phyloP scores from a whole-genome alignment of 2,888 invertebrate species.

The Branchinecta sandiegonensis region DNA sequence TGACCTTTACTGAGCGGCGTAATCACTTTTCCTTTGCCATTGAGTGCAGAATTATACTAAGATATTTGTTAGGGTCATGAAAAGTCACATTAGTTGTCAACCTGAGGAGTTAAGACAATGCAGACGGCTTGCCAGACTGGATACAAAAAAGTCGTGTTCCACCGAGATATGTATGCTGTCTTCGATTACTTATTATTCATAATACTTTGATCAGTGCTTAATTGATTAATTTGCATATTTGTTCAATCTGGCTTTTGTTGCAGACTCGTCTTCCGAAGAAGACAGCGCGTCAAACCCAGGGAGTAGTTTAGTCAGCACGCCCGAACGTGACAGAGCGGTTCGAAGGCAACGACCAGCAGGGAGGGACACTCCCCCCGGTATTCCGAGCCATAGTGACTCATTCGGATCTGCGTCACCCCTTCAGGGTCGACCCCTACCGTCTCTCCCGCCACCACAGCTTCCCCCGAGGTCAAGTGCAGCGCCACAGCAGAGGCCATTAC shows the following conservation, averaged over 20 bases:
- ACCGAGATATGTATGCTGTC: too few relatives aligned
- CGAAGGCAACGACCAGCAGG: constrained; percentile 10
- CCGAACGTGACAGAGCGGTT: constrained; percentile 20
- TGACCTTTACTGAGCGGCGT: too few relatives aligned
- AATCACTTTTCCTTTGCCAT: too few relatives aligned
- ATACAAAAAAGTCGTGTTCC: too few relatives aligned
- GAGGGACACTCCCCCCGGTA: constrained; percentile 44
- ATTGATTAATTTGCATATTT: constrained; percentile 11
- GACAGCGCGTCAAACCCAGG: constrained; percentile 41
- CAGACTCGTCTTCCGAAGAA: constrained; percentile 42
- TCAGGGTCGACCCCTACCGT: constrained; percentile 21
- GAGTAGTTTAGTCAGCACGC: constrained; percentile 21
- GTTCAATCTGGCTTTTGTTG: not conserved
- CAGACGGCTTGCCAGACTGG: too few relatives aligned
- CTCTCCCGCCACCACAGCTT: constrained; percentile 23
- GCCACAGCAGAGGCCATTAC: constrained; percentile 28
- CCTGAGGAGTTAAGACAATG: too few relatives aligned
- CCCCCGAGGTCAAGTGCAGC: constrained; percentile 24
- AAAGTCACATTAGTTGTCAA: too few relatives aligned
- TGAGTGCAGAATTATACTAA: too few relatives aligned
- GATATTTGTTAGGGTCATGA: too few relatives aligned
- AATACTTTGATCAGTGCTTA: constrained; percentile 3
- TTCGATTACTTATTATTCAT: not conserved
- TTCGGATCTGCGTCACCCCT: constrained; percentile 14
- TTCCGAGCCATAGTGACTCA: constrained; percentile 3